Percentiles rank a stretch among this genome's conserved stretches.
These are phyloP conservation scores for Rhipidura dahli DNA, from an alignment of 2,113 vertebrate species.

Conservation along the genomic window DNA sequence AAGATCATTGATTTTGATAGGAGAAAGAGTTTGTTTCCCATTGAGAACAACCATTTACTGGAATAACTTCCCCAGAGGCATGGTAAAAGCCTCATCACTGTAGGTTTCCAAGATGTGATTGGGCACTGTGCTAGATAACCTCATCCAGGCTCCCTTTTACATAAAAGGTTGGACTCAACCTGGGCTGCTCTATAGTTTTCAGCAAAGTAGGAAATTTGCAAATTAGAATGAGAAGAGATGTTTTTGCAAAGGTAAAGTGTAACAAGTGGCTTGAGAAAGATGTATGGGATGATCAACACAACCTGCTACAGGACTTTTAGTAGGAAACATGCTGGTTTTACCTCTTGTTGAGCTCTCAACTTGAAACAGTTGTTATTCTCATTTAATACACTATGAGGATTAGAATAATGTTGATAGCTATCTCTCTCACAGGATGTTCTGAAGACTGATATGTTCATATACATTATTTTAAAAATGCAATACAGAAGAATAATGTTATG, in stretches of 20 bases:
- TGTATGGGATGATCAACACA: neutral
- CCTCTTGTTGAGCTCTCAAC: neutral
- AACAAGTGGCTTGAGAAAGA: neutral
- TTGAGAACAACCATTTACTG: neutral
- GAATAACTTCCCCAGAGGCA: neutral
- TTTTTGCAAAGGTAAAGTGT: neutral
- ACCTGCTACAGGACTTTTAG: neutral
- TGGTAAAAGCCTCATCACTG: neutral
- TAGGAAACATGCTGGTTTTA: neutral
- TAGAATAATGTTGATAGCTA: neutral
- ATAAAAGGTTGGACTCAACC: neutral
- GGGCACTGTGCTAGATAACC: neutral
- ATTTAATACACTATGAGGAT: neutral
- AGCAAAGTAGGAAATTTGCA: neutral
- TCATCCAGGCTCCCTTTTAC: neutral
- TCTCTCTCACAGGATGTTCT: neutral
- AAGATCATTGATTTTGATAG: neutral
- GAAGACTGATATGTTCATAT: neutral
- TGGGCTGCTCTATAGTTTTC: neutral
- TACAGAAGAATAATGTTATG: slow-evolving; percentile 1
- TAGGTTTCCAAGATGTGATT: neutral
- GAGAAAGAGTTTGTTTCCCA: neutral
- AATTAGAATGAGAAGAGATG: neutral
- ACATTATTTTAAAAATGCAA: neutral
- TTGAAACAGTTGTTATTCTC: neutral